Evolutionary conservation across 2,888 invertebrate species (phyloP).

Genomic region (Limnephilus lunatus): DNA sequence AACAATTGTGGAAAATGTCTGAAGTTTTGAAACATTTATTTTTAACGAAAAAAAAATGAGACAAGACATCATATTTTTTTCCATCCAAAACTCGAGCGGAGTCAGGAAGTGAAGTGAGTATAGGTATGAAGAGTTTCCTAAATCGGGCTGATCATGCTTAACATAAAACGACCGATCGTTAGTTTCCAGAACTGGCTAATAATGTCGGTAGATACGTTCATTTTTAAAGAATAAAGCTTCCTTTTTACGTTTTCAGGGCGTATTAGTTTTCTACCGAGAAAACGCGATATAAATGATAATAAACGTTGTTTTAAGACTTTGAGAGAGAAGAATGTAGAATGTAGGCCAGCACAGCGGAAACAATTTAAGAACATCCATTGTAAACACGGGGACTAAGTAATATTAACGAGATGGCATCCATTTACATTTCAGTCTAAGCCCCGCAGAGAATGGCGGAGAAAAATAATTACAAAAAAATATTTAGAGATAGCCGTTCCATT

Average conservation of each 20-base stretch:
- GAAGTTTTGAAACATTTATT: not conserved
- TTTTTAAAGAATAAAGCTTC: not conserved
- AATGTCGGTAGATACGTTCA: not conserved
- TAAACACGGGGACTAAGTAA: slow-evolving; percentile 48
- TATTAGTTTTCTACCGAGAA: not conserved
- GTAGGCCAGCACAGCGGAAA: not conserved
- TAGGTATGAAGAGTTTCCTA: not conserved
- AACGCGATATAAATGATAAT: not conserved
- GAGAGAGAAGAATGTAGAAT: not conserved
- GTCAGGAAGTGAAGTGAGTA: not conserved
- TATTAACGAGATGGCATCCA: slow-evolving; percentile 60
- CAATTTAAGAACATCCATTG: slow-evolving; percentile 43
- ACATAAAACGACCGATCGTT: not conserved
- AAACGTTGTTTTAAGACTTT: slow-evolving; percentile 25
- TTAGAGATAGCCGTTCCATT: slow-evolving; percentile 6
- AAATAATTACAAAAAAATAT: slow-evolving; percentile 48
- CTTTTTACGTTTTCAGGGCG: not conserved
- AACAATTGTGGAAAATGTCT: too few relatives aligned
- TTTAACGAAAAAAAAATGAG: not conserved
- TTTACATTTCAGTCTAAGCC: slow-evolving; percentile 35
- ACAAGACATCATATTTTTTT: not conserved
- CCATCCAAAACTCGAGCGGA: not conserved
- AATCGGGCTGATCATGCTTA: not conserved
- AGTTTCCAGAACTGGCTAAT: not conserved
- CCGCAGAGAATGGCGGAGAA: slow-evolving; percentile 26